Evolutionary conservation across 2,113 vertebrate genomes (phyloP).

Genomic region (Psilopsiagon aurifrons): DNA sequence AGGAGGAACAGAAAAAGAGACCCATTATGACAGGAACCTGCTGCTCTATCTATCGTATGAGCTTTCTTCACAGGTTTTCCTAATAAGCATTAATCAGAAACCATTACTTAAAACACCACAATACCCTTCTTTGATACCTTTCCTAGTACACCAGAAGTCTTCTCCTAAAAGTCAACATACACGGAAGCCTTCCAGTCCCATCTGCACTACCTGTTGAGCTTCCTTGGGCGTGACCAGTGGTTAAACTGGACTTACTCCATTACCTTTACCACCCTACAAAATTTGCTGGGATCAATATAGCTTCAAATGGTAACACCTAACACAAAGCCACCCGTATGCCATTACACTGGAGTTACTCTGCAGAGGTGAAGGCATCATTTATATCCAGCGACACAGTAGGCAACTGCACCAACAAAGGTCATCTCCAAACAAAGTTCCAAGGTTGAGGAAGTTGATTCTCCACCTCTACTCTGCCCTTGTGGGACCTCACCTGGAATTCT

Average conservation of each 20-base stretch:
- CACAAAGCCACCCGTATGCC: neutral
- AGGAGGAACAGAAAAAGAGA: neutral
- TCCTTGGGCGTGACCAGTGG: neutral
- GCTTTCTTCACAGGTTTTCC: neutral
- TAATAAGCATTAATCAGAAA: neutral
- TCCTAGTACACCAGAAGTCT: neutral
- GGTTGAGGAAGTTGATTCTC: neutral
- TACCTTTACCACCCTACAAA: neutral
- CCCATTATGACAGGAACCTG: neutral
- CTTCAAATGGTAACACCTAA: no score
- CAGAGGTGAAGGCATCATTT: neutral
- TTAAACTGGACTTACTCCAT: neutral
- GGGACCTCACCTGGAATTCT: neutral
- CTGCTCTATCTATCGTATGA: neutral
- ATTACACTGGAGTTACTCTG: neutral
- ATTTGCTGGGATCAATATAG: fast-evolving
- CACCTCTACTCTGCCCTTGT: neutral
- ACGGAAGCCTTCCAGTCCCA: neutral
- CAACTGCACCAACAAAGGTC: neutral
- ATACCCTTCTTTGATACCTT: neutral
- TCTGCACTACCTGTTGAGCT: fast-evolving
- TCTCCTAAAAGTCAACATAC: neutral
- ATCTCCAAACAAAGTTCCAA: neutral
- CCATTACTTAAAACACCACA: neutral
- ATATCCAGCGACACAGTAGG: neutral